Percentiles rank a stretch among this genome's conserved stretches.
Conservation (phyloP, 2,888 invertebrate genomes). For the Agrochola macilenta region DNA sequence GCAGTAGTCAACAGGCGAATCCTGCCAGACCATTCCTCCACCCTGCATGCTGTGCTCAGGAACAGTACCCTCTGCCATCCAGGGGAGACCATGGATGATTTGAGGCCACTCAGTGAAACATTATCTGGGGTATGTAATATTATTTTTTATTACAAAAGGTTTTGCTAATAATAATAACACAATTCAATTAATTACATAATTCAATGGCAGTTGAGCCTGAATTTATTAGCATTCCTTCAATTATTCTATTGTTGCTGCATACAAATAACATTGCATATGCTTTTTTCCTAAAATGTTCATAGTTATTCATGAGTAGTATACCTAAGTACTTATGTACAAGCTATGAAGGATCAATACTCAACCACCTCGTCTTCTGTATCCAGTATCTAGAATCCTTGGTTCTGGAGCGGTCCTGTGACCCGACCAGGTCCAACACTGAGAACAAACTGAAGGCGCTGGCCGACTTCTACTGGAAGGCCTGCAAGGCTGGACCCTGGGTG, state of each 20-base stretch:
- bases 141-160: neutral
- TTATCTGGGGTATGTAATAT: constrained; percentile 92
- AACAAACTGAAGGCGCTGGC: constrained; percentile 94
- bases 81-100: constrained; percentile 92
- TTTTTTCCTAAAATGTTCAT: no score
- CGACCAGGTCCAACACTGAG: constrained; percentile 92
- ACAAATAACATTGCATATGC: no score
- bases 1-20: constrained; percentile 89
- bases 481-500: constrained; percentile 97
- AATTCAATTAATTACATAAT: no score
- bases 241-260: no score
- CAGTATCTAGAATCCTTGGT: constrained; percentile 94
- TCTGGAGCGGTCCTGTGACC: constrained; percentile 93
- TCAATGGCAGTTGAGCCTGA: no score
- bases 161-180: no score
- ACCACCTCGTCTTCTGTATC: constrained; percentile 63
- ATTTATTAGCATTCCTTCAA: no score
- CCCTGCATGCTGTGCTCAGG: constrained; percentile 84
- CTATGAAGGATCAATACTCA: neutral
- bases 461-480: constrained; percentile 94
- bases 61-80: constrained; percentile 95
- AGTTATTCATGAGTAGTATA: no score
- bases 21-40: constrained; percentile 88
- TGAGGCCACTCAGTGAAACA: constrained; percentile 94
- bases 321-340: no score